A percentile compares a stretch with the other conserved stretches of the same genome.
Evolutionary conservation across 2,888 invertebrate species (phyloP).

Genomic region (Caenorhabditis sulstoni): DNA sequence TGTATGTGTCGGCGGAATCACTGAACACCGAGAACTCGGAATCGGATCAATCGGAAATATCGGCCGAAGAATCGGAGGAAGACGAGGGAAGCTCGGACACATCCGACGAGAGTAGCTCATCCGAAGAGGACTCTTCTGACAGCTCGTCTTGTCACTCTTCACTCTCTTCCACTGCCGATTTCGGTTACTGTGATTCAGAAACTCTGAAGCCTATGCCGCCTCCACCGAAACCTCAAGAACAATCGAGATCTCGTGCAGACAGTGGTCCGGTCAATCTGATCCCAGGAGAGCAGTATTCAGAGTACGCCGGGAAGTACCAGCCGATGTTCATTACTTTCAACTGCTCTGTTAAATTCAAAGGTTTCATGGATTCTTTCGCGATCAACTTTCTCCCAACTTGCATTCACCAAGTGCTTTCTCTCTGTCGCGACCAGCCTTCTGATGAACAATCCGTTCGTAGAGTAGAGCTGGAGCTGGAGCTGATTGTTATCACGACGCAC

Average conservation of each 20-base stretch:
- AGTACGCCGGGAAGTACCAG: conserved; percentile 24
- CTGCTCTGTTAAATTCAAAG: conserved; percentile 56
- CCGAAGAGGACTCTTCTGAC: background rate
- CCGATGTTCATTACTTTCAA: conserved; percentile 68
- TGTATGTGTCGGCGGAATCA: conserved; percentile 16
- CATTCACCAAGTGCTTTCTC: conserved; percentile 57
- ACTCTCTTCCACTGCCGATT: too few species aligned
- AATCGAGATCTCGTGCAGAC: background rate
- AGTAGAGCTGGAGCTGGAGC: conserved; percentile 15
- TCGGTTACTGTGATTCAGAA: too few species aligned
- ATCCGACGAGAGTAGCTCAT: background rate
- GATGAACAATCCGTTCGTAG: conserved; percentile 3
- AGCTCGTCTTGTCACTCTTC: background rate
- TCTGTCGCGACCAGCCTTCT: conserved; percentile 7
- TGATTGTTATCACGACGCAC: conserved; percentile 22
- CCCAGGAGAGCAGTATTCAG: conserved; percentile 21
- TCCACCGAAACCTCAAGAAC: background rate
- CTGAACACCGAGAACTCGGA: background rate
- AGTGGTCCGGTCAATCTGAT: too few species aligned
- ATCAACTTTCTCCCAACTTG: conserved; percentile 65
- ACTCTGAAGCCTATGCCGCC: background rate
- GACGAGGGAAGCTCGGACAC: background rate
- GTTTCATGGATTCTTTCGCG: conserved; percentile 57
- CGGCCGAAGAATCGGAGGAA: background rate
- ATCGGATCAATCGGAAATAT: background rate